Evolutionary conservation across 1,140 invertebrate genomes (phyloP), one percentile per base, ranked within the genome.

Genomic region (Trachymyrmex septentrionalis): DNA sequence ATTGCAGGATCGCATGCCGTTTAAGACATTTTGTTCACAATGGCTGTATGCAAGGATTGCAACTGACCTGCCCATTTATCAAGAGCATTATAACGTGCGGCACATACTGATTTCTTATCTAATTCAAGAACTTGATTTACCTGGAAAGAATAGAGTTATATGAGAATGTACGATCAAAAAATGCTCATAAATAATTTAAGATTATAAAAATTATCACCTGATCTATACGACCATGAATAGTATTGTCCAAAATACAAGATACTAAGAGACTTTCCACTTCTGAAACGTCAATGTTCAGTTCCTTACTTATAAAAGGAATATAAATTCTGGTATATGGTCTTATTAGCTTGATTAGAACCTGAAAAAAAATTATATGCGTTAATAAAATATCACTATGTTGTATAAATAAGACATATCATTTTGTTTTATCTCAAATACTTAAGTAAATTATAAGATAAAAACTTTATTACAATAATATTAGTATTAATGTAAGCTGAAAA

Each of bases 241-340:
- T 99, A 95, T 98, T 99, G 94, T 99, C 99, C 89, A 99, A 96
- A 94, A 99, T 99, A 95, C 99, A 99, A 44, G 99, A 99, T n/a
- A 99, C 99, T 73, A 99, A 95, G 38, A 99, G 96, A 95, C 98
- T 99, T 96, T 99, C 99, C 38, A 99, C 99, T 96, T 99, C 99
- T 85, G 97, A 96, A 63, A 97, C 98, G 94, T 99, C 98, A 92
- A 99, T 99, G 93, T 99, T 99, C 34, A 99, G 95, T 95, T 99
- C 98, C 95, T 98, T 98, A 5, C 99, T 99, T 93, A 99, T 99
- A 93, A 99, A 99, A 16, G 99, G 98, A 93, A 99, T 99, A 93
- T 99, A 98, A 93, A 99, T 99, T 92, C 99, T 97, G 53, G 99
- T 99, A 94, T 99, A 99, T 10, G 99, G 99, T 90, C 98, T 98